Evolutionary conservation across 2,888 invertebrate species (phyloP).

Genomic region (Hymenopus coronatus): DNA sequence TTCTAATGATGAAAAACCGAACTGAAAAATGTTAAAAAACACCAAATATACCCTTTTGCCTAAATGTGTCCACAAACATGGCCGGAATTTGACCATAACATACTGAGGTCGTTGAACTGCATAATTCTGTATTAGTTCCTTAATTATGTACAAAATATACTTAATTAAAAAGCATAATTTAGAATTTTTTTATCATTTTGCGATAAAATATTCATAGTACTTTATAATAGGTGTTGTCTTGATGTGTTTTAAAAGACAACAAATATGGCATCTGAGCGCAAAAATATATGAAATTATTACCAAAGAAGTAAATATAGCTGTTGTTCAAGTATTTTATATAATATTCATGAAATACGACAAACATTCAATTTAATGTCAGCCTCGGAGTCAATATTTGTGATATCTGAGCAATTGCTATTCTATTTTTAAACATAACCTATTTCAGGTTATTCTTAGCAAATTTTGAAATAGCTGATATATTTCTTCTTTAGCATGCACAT

Average conservation of each 20-base stretch:
- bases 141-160: background rate
- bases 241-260: background rate
- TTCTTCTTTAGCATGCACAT: no score
- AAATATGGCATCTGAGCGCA: background rate
- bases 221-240: background rate
- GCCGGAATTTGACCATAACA: slow-evolving; percentile 44
- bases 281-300: background rate
- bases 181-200: background rate
- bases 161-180: no score
- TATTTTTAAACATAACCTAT: background rate
- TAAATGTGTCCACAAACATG: slow-evolving; percentile 44
- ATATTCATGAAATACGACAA: no score
- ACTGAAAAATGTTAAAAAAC: slow-evolving; percentile 37
- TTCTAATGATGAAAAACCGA: slow-evolving; percentile 1
- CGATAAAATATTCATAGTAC: background rate
- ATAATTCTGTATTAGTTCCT: background rate
- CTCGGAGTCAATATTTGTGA: no score
- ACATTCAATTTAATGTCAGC: no score
- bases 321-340: background rate
- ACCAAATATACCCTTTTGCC: slow-evolving; percentile 40
- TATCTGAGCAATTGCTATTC: no score
- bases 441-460: background rate
- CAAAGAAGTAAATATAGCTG: background rate
- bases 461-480: background rate
- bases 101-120: slow-evolving; percentile 45